Conservation (phyloP, 2,888 invertebrate species). For the Pseudococcus viburni region DNA sequence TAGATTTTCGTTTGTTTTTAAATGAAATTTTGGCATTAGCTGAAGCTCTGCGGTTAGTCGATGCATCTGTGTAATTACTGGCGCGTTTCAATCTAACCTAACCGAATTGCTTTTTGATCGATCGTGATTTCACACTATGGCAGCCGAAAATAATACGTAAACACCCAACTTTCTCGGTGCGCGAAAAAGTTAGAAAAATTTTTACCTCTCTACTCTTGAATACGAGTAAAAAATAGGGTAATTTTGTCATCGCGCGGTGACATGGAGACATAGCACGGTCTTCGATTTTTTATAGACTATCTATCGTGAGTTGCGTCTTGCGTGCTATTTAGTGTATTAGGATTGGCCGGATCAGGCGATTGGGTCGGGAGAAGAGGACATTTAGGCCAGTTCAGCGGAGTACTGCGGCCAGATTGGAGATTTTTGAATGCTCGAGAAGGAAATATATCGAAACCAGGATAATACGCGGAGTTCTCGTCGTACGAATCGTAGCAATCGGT, state of each 20-base stretch:
- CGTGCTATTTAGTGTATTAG: conserved; percentile 17
- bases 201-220: conserved; percentile 41
- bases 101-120: conserved; percentile 6
- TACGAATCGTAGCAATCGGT: conserved; percentile 44
- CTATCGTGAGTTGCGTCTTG: conserved; percentile 30
- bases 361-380: conserved; percentile 43
- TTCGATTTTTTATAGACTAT: neutral
- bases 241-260: neutral
- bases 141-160: neutral
- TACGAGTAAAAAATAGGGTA: conserved; percentile 32
- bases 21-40: conserved; percentile 5
- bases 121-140: conserved; percentile 2
- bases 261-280: neutral
- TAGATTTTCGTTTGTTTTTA: neutral
- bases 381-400: conserved; percentile 51
- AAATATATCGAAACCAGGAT: conserved; percentile 73
- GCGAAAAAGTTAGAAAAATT: conserved; percentile 31
- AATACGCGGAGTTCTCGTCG: conserved; percentile 67
- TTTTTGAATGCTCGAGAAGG: conserved; percentile 76
- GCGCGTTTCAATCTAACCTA: conserved; percentile 33
- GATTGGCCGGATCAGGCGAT: neutral
- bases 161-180: conserved; percentile 41
- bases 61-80: conserved; percentile 10
- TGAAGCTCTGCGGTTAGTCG: conserved; percentile 16
- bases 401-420: conserved; percentile 70